A percentile compares a stretch with the other conserved stretches of the same genome.
Conservation (phyloP, 2,797 vertebrate species). For the Enteromius paludinosus region DNA sequence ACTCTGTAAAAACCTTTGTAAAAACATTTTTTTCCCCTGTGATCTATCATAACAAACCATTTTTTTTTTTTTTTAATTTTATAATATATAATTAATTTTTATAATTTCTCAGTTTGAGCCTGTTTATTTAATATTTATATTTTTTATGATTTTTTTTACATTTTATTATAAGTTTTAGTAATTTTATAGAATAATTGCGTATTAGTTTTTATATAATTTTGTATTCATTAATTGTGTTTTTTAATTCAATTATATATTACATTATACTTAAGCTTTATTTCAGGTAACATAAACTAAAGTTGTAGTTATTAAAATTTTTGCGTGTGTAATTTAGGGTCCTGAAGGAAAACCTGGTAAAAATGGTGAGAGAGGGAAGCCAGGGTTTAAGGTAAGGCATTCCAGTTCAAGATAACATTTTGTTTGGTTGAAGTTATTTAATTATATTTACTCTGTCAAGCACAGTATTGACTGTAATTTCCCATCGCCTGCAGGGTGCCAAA, state of each 20-base stretch:
- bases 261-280: background rate
- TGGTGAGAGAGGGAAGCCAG: conserved; percentile 90
- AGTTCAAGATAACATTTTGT: background rate
- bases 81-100: background rate
- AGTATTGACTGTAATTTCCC: background rate
- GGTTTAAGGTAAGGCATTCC: conserved; percentile 83
- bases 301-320: background rate
- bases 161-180: background rate
- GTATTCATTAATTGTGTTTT: background rate
- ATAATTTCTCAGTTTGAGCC: background rate
- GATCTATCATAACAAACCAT: background rate
- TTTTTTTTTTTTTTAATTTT: background rate
- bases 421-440: background rate
- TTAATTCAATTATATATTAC: background rate
- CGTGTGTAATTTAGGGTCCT: conserved; percentile 79
- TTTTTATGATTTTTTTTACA: background rate
- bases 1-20: background rate
- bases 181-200: background rate
- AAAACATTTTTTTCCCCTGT: background rate
- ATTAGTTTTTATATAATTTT: background rate
- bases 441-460: background rate
- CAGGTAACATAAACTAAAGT: background rate
- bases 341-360: conserved; percentile 95
- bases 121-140: background rate
- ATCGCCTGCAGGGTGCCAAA: conserved; percentile 86